Percentiles rank a stretch among this genome's conserved stretches.
Conservation (phyloP, 2,113 vertebrate species). For the Oophaga pumilio region DNA sequence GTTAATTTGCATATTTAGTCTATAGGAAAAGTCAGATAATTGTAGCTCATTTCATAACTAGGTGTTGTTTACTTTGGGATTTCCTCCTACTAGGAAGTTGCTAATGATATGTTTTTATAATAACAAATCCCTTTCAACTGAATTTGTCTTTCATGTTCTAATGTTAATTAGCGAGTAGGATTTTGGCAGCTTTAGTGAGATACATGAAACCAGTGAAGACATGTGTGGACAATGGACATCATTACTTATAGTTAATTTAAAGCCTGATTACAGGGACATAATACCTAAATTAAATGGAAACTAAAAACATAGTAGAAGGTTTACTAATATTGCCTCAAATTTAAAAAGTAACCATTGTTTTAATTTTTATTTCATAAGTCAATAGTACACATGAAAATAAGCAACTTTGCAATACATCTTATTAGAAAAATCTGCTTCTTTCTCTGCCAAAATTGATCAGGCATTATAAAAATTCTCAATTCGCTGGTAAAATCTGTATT, state of each 20-base stretch:
- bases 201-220: not conserved
- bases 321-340: too few species aligned
- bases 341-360: too few species aligned
- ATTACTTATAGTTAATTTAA: not conserved
- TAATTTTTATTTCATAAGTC: too few species aligned
- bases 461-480: too few species aligned
- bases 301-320: not conserved
- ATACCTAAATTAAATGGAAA: not conserved
- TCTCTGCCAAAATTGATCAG: too few species aligned
- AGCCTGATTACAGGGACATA: not conserved
- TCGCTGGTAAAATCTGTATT: too few species aligned
- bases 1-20: too few species aligned
- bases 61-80: conserved; percentile 4
- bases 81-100: not conserved
- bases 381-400: too few species aligned
- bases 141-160: not conserved
- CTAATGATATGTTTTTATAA: not conserved
- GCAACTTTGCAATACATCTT: too few species aligned
- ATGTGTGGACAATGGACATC: not conserved
- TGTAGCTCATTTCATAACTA: not conserved
- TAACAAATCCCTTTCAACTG: not conserved
- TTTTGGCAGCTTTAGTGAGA: not conserved
- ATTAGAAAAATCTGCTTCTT: too few species aligned
- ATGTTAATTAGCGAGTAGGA: not conserved
- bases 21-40: too few species aligned